Base-by-base conservation (phyloP, 2,888 invertebrate species). In the Trichogramma evanescens region DNA sequence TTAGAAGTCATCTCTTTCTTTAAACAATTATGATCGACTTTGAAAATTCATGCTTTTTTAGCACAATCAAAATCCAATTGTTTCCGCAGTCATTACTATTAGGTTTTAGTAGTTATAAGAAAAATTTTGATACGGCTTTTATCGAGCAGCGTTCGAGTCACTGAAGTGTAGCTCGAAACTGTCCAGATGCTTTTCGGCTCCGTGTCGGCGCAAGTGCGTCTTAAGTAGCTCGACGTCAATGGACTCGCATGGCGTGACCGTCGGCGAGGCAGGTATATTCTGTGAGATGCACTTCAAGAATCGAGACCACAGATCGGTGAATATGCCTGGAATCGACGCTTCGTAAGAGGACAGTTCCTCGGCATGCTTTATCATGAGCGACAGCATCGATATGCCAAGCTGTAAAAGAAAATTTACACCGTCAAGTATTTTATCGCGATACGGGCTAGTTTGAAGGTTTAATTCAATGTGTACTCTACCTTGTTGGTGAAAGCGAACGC, bases 371-470 rank as follows among this genome's bases (percentile, higher is more conserved):
- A 83, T 72, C 70, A 84, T 75, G 56, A 80, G 77, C 7, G 81
- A 79, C 62, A 84, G 70, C 38, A 83, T 81, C 4, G 84, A 84
- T 43, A 83, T 78, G 26, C 84, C 84, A 69, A 84, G 82, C 84
- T 84, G 71, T 44, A 76, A 78, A 58, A 59, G 65, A 60, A 49
- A 55, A 58, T 44, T 40, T 55, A 59, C 54, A 10, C 41, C 56
- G 54, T 48, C 8, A 8, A 48, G 13, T 48, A 13, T 13, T 54
- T 49, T 38, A 13, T 13, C 6, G n/a, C 43, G 26, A 26, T 26
- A 26, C 2, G 26, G 2, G 26, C 26, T 26, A 26, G 26, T 26
- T 53, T 8, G 43, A 26, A 7, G 3, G 57, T 62, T 54, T 5
- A 39, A 44, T 6, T 3, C 13, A 6, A 62, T 9, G 1, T 45